A percentile compares a stretch with the other conserved stretches of the same genome.
These are phyloP conservation scores for Sinotaia quadrata DNA, from an alignment of 2,888 invertebrate species.

Conservation along the genomic window DNA sequence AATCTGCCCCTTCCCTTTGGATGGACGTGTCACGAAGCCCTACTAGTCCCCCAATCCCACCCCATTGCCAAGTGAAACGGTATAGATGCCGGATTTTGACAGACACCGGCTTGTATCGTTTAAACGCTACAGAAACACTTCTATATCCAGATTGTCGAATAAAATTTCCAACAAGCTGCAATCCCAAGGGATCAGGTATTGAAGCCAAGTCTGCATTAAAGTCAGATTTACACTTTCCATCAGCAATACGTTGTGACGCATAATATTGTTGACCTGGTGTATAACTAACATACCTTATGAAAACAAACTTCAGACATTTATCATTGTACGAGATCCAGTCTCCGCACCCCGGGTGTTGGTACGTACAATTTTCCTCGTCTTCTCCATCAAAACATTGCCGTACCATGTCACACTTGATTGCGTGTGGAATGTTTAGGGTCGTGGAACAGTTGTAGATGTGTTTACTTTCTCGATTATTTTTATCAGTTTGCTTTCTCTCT, in stretches of 20 bases:
- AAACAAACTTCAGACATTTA: constrained; percentile 4
- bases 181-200: not conserved
- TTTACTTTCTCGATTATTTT: no score
- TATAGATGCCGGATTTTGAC: not conserved
- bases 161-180: not conserved
- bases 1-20: not conserved
- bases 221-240: not conserved
- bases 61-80: not conserved
- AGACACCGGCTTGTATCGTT: no score
- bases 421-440: not conserved
- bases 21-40: not conserved
- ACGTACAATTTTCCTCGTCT: constrained; percentile 29
- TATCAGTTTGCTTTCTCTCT: no score
- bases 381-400: constrained; percentile 24
- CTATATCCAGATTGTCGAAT: not conserved
- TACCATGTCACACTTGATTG: constrained; percentile 14
- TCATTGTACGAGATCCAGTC: constrained; percentile 15
- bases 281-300: not conserved
- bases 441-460: constrained; percentile 15
- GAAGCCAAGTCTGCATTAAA: not conserved
- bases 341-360: constrained; percentile 11
- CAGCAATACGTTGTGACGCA: not conserved
- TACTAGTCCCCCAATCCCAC: not conserved
- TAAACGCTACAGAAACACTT: no score
- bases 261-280: no score